A percentile compares a stretch with the other conserved stretches of the same genome.
Conservation (phyloP, 2,797 vertebrate species). For the Pseudochaenichthys georgianus region DNA sequence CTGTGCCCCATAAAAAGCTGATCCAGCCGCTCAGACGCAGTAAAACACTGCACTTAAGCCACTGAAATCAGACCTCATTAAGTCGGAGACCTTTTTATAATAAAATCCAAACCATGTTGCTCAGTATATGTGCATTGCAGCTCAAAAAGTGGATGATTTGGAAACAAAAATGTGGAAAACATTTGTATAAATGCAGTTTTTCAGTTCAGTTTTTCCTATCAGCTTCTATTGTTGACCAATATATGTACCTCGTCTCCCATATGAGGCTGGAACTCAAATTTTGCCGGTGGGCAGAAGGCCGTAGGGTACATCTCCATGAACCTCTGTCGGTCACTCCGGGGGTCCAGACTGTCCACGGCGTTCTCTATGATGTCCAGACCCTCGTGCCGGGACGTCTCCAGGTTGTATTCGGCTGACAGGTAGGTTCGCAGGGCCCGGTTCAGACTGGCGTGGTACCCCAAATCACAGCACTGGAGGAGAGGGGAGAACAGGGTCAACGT, state of each 20-base stretch:
- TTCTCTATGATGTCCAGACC: slow-evolving; percentile 99
- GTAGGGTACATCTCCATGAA: slow-evolving; percentile 99
- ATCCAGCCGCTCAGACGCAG: slow-evolving; percentile 48
- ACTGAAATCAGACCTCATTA: slow-evolving; percentile 58
- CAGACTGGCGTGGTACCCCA: slow-evolving; percentile 96
- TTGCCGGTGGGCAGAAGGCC: slow-evolving; percentile 95
- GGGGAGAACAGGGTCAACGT: background rate
- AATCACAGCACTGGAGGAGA: slow-evolving; percentile 92
- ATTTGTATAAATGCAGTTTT: background rate
- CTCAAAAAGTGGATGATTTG: background rate
- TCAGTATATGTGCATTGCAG: slow-evolving; percentile 7
- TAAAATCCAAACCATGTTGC: slow-evolving; percentile 25
- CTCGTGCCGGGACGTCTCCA: slow-evolving; percentile 97
- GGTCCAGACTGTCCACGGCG: slow-evolving; percentile 97
- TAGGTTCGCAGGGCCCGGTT: slow-evolving; percentile 96
- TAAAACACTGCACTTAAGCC: slow-evolving; percentile 69
- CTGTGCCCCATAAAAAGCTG: slow-evolving; percentile 57
- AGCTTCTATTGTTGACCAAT: background rate
- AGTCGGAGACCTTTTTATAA: slow-evolving; percentile 44
- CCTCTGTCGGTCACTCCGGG: slow-evolving; percentile 95
- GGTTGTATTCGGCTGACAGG: slow-evolving; percentile 98
- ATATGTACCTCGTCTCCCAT: slow-evolving; percentile 96
- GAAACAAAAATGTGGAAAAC: background rate
- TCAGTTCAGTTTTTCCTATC: background rate
- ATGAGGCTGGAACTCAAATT: slow-evolving; percentile 98